A percentile compares a stretch with the other conserved stretches of the same genome.
phyloP scores from a whole-genome alignment of 2,113 vertebrate species.

The Azemiops feae region DNA sequence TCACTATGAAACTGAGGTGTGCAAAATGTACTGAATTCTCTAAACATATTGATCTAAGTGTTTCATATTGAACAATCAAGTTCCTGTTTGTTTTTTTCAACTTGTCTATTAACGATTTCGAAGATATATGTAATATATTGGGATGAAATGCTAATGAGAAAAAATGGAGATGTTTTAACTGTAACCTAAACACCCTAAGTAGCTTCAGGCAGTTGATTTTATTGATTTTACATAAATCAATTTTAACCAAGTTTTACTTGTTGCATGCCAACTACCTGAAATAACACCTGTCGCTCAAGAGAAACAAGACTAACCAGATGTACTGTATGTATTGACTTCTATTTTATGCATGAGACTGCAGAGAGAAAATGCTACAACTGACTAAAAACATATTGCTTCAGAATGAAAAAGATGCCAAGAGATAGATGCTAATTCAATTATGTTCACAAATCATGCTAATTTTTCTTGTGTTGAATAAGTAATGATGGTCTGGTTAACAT shows the following conservation, averaged over 20 bases:
- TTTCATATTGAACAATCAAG: not conserved
- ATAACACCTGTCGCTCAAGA: not conserved
- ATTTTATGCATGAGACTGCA: slow-evolving; percentile 1
- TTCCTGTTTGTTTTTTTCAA: not conserved
- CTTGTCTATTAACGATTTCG: not conserved
- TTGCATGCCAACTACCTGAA: not conserved
- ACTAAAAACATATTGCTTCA: not conserved
- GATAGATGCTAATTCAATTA: not conserved
- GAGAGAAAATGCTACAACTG: not conserved
- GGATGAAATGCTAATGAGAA: not conserved
- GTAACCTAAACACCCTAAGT: not conserved
- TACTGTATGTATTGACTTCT: not conserved
- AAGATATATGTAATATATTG: not conserved
- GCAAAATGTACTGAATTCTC: not conserved
- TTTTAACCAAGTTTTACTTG: not conserved
- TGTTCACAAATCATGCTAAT: not conserved
- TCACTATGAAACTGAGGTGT: not conserved
- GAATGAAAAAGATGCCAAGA: not conserved
- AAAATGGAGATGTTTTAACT: not conserved
- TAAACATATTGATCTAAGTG: not conserved
- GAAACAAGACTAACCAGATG: not conserved
- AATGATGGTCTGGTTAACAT: not conserved
- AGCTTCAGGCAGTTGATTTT: not conserved
- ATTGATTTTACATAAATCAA: not conserved
- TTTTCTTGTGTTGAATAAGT: not conserved